phyloP scores from a whole-genome alignment of 2,797 vertebrate genomes.

The Leucoraja ocellata region DNA sequence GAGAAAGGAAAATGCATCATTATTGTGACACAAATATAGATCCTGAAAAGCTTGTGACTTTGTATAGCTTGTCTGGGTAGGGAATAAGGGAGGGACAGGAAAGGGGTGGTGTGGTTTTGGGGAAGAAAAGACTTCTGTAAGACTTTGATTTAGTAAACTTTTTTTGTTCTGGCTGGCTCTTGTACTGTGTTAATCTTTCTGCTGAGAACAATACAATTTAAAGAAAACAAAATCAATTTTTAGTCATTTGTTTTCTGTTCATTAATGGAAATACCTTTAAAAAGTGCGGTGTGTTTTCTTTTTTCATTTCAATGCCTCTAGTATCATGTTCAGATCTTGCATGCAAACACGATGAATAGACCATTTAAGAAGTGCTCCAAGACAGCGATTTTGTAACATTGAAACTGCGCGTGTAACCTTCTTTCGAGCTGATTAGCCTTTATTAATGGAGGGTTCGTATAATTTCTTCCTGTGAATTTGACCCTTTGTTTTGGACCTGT shows the following conservation, averaged over 20 bases:
- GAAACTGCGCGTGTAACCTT: background rate
- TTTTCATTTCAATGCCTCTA: background rate
- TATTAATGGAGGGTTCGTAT: background rate
- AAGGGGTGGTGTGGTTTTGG: too few species aligned
- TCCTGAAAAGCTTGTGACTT: constrained; percentile 67
- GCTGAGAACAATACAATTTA: background rate
- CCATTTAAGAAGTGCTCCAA: background rate
- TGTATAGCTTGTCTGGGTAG: constrained; percentile 67
- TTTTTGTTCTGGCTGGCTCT: constrained; percentile 76
- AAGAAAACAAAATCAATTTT: background rate
- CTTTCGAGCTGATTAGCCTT: background rate
- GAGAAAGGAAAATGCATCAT: constrained; percentile 46
- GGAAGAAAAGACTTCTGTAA: constrained; percentile 62
- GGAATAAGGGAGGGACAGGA: background rate
- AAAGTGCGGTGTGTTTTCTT: background rate
- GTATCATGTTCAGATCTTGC: background rate
- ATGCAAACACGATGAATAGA: background rate
- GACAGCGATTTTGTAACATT: background rate
- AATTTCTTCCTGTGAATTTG: background rate
- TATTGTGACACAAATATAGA: constrained; percentile 65
- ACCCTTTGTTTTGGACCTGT: background rate
- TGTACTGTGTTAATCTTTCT: constrained; percentile 59
- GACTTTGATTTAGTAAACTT: constrained; percentile 78
- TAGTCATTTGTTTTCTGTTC: background rate
- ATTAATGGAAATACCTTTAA: background rate